phyloP scores from a whole-genome alignment of 2,797 vertebrate genomes.

The Morelia viridis region DNA sequence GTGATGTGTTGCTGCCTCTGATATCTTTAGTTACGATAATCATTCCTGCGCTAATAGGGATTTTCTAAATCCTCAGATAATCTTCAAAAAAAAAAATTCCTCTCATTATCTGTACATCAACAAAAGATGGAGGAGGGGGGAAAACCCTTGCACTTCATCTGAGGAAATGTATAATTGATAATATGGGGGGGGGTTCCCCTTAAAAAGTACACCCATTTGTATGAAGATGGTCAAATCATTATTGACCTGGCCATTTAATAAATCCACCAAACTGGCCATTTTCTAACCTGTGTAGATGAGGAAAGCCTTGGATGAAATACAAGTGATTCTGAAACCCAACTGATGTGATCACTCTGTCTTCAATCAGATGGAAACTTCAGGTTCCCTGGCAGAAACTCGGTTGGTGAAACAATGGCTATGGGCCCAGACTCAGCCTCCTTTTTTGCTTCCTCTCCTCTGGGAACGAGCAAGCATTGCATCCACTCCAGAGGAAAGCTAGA shows the following conservation, averaged over 20 bases:
- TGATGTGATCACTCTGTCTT: background rate
- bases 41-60: background rate
- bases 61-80: conserved; percentile 11
- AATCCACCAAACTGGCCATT: background rate
- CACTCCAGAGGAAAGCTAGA: background rate
- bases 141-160: background rate
- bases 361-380: background rate
- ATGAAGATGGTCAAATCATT: background rate
- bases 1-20: background rate
- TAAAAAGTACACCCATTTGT: background rate
- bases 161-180: background rate
- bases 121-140: background rate
- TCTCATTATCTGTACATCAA: background rate
- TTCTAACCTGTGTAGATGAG: background rate
- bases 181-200: background rate
- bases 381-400: background rate
- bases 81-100: background rate
- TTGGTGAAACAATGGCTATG: background rate
- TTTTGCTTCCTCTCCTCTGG: background rate
- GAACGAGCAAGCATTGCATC: background rate
- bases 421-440: background rate
- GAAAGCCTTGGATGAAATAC: background rate
- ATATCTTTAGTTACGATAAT: conserved; percentile 6
- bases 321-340: background rate
- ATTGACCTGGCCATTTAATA: background rate